phyloP scores from a whole-genome alignment of 1,140 invertebrate genomes.

The Cataglyphis hispanica region DNA sequence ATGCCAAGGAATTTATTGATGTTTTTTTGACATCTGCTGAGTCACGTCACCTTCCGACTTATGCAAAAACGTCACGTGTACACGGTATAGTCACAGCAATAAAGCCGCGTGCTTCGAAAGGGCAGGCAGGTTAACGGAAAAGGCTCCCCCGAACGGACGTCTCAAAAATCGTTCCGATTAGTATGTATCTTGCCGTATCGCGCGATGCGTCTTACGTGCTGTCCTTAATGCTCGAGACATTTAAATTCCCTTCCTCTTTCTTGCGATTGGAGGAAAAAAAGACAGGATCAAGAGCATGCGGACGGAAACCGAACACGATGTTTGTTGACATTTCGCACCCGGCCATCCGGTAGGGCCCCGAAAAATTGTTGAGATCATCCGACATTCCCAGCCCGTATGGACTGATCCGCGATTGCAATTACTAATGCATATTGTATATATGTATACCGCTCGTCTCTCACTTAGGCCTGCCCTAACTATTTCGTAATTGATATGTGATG shows the following conservation, averaged over 20 bases:
- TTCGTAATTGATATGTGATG: constrained; percentile 3
- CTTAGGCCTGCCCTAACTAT: constrained; percentile 5
- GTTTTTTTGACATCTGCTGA: constrained; percentile 17
- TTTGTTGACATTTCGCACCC: constrained; percentile 76
- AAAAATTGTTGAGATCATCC: constrained; percentile 61
- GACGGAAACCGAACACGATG: constrained; percentile 67
- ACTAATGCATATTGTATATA: constrained; percentile 7
- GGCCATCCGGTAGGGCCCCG: constrained; percentile 60
- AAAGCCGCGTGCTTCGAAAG: background rate
- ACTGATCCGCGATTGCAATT: constrained; percentile 7
- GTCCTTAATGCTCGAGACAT: constrained; percentile 60
- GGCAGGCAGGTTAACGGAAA: constrained; percentile 31
- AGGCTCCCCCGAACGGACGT: constrained; percentile 37
- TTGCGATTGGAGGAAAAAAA: constrained; percentile 79
- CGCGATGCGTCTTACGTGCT: constrained; percentile 59
- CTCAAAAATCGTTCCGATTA: constrained; percentile 76
- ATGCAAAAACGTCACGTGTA: background rate
- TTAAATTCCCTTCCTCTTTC: constrained; percentile 83
- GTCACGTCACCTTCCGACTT: constrained; percentile 9
- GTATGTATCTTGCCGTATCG: constrained; percentile 82
- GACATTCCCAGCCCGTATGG: constrained; percentile 43
- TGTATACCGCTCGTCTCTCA: background rate
- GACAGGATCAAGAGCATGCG: constrained; percentile 81
- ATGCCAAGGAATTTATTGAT: constrained; percentile 2
- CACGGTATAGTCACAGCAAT: background rate